Conservation (phyloP, 2,888 invertebrate genomes). For the Sepioteuthis lessoniana region DNA sequence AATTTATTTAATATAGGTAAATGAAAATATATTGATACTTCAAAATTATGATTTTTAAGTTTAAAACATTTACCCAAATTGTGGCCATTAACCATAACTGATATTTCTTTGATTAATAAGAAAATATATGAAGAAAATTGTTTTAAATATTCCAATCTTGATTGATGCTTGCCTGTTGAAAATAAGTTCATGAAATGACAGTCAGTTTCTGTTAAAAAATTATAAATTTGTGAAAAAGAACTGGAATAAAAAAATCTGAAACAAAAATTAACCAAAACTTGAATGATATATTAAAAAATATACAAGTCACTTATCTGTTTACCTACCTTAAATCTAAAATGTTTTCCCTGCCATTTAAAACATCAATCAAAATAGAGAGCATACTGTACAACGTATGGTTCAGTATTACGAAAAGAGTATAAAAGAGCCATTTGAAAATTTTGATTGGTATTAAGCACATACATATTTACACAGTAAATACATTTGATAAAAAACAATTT, state of each 20-base stretch:
- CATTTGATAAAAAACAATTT: neutral
- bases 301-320: conserved; percentile 15
- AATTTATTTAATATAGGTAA: neutral
- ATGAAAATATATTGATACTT: neutral
- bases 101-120: neutral
- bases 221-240: neutral
- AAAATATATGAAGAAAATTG: neutral
- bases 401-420: neutral
- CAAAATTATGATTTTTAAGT: neutral
- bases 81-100: neutral
- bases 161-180: neutral
- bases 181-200: neutral
- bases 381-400: neutral
- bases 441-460: neutral
- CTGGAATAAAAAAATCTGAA: neutral
- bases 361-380: neutral
- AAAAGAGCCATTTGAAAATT: neutral
- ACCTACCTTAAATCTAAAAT: neutral
- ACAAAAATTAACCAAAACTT: neutral
- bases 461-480: neutral
- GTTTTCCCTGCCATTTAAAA: neutral
- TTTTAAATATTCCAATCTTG: neutral
- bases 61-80: neutral
- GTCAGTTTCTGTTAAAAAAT: neutral
- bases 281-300: neutral